phyloP scores from a whole-genome alignment of 2,797 vertebrate species.

The Neosalanx taihuensis region DNA sequence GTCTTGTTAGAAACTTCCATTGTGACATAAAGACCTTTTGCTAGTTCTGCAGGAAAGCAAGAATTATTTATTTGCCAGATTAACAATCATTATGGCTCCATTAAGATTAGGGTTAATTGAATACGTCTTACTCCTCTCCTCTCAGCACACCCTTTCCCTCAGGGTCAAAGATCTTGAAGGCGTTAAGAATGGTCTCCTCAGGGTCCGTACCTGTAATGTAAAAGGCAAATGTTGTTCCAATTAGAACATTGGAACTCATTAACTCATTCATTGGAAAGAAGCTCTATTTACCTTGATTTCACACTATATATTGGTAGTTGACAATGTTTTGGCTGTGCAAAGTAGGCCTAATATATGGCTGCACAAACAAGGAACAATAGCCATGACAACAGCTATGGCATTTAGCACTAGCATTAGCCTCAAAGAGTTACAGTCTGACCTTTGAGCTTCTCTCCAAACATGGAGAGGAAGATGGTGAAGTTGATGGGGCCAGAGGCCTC shows the following conservation, averaged over 20 bases:
- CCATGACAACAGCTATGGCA: not conserved
- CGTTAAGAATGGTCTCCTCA: constrained; percentile 87
- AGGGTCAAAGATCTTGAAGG: constrained; percentile 88
- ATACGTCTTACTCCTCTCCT: constrained; percentile 82
- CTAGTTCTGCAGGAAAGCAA: not conserved
- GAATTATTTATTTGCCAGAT: not conserved
- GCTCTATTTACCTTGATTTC: not conserved
- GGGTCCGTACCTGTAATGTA: constrained; percentile 80
- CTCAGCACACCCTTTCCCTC: constrained; percentile 83
- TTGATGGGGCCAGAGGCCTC: constrained; percentile 87
- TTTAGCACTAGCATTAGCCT: not conserved
- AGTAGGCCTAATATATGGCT: not conserved
- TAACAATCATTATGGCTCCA: not conserved
- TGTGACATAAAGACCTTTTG: not conserved
- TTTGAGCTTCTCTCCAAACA: constrained; percentile 93
- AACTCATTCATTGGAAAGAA: not conserved
- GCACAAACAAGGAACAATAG: not conserved
- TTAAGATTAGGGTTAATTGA: not conserved
- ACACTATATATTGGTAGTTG: not conserved
- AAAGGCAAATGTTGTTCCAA: too few relatives aligned
- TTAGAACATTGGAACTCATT: too few relatives aligned
- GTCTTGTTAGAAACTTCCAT: not conserved
- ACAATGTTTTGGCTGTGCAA: not conserved
- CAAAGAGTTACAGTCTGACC: constrained; percentile 55
- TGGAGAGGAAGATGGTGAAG: constrained; percentile 89